These are phyloP conservation scores for Ormyrus nitidulus DNA, from an alignment of 2,888 invertebrate genomes.

Conservation along the genomic window DNA sequence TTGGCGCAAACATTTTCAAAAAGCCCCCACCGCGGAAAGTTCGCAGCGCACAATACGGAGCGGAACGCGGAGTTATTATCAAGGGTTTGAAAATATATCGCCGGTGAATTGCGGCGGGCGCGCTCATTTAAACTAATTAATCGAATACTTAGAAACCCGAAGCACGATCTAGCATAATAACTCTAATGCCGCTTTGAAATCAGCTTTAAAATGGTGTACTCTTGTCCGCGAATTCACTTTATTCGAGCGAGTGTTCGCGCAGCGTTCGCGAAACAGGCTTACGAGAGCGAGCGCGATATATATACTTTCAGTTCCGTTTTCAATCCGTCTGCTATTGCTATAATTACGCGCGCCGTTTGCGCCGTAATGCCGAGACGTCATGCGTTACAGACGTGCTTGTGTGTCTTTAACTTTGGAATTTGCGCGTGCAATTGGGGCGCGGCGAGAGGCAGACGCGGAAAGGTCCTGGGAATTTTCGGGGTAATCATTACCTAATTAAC, in stretches of 20 bases:
- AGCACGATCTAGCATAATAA: constrained; percentile 35
- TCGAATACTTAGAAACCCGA: constrained; percentile 45
- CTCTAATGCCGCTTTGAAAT: constrained; percentile 46
- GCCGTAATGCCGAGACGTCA: neutral
- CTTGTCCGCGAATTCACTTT: constrained; percentile 19
- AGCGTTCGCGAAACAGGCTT: too few species aligned
- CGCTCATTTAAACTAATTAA: constrained; percentile 50
- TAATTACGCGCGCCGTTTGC: constrained; percentile 12
- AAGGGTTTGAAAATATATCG: constrained; percentile 3
- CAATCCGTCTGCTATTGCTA: constrained; percentile 25
- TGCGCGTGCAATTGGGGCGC: too few species aligned
- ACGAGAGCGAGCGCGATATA: neutral
- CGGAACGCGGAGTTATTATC: neutral
- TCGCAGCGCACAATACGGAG: too few species aligned
- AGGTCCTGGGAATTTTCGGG: too few species aligned
- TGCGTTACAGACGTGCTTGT: neutral
- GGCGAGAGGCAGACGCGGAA: too few species aligned
- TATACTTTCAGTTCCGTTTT: neutral
- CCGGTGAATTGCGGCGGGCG: neutral
- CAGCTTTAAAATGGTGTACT: constrained; percentile 32
- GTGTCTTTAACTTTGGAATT: constrained; percentile 31
- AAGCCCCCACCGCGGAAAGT: too few species aligned
- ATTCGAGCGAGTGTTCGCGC: neutral
- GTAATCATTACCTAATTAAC: too few species aligned
- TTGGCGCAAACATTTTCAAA: too few species aligned